Percentiles rank a stretch among this genome's conserved stretches.
These are phyloP conservation scores for Sternarchorhynchus goeldii DNA, from an alignment of 2,797 vertebrate species.

Conservation along the genomic window DNA sequence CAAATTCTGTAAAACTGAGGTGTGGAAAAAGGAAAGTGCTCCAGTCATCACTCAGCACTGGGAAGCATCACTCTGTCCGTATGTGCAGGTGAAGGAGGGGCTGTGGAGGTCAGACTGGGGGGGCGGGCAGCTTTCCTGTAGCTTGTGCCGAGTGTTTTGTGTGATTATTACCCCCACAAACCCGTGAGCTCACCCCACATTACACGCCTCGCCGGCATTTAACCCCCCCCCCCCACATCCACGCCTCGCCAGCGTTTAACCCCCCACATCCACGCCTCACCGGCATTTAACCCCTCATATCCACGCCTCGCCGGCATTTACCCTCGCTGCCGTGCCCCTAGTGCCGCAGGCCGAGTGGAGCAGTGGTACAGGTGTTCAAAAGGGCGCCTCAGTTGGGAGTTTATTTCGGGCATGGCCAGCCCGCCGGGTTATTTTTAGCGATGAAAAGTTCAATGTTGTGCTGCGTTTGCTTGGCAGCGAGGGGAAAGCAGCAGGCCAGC, in stretches of 20 bases:
- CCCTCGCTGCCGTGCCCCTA: constrained; percentile 37
- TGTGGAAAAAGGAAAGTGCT: constrained; percentile 7
- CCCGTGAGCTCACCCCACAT: constrained; percentile 38
- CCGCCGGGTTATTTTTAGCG: constrained; percentile 56
- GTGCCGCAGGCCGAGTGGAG: constrained; percentile 18
- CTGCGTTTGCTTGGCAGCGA: constrained; percentile 56
- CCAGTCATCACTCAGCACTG: constrained; percentile 4
- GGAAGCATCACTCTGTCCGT: not conserved
- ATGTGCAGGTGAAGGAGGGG: not conserved
- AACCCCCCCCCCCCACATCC: constrained; percentile 15
- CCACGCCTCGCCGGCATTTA: constrained; percentile 21
- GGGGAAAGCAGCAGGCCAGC: constrained; percentile 42
- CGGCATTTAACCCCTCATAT: constrained; percentile 29
- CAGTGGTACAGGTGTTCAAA: constrained; percentile 54
- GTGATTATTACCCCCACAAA: constrained; percentile 48
- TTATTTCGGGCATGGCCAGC: constrained; percentile 55
- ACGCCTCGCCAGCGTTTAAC: constrained; percentile 16
- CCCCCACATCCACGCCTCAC: constrained; percentile 35
- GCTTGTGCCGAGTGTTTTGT: constrained; percentile 40
- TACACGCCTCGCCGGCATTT: constrained; percentile 19
- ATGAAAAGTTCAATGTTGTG: constrained; percentile 57
- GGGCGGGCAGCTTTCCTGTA: constrained; percentile 39
- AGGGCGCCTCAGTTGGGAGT: constrained; percentile 45
- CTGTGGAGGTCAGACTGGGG: not conserved
- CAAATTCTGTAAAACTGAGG: not conserved